Evolutionary conservation across 2,888 invertebrate species (phyloP), one percentile per base, ranked within the genome.

Genomic region (Piscicola geometra): DNA sequence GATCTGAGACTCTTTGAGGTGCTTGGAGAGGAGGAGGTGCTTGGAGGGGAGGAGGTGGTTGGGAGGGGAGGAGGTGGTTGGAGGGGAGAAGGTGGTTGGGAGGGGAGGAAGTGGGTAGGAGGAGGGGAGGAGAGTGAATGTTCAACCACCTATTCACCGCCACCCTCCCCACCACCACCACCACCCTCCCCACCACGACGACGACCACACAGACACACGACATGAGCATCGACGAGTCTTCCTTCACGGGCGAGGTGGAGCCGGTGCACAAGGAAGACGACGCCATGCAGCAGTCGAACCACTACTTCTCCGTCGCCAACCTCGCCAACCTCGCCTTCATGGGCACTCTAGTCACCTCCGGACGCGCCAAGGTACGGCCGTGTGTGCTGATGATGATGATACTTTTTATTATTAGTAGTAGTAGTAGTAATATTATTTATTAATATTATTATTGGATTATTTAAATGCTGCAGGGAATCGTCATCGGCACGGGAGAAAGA

Each of bases 161-260:
- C 21, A 25, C 60, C n/a, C 3, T 56, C 25, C 3, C 21, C 60
- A 56, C 25, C 25, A 56, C 21, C 60, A 56, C 21, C 60, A 25
- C 21, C 21, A 56, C 60, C 21, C 9, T 18, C 5, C 9, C 21
- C 60, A 56, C 25, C 60, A 35, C 33, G n/a, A 36, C 25, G n/a
- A 69, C 36, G 21, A 32, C 32, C 30, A 32, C n/a, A 15, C 81
- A 89, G 88, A 90, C 94, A 0, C 90, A 91, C 21, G 97, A 97
- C 86, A 88, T 99, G 79, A 91, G 93, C 1, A 91, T 99, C 70
- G 99, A 99, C 86, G 99, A 99, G 87, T 96, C 96, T 73, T 95
- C 95, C 80, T 97, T 99, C 85, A 99, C 99, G 0, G 99, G 99
- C 21, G 99, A 99, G 87, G 96, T 96, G 0, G 94, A 97, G 84